A percentile compares a stretch with the other conserved stretches of the same genome.
Evolutionary conservation across 2,113 vertebrate genomes (phyloP).

Genomic region (Pangasianodon gigas): DNA sequence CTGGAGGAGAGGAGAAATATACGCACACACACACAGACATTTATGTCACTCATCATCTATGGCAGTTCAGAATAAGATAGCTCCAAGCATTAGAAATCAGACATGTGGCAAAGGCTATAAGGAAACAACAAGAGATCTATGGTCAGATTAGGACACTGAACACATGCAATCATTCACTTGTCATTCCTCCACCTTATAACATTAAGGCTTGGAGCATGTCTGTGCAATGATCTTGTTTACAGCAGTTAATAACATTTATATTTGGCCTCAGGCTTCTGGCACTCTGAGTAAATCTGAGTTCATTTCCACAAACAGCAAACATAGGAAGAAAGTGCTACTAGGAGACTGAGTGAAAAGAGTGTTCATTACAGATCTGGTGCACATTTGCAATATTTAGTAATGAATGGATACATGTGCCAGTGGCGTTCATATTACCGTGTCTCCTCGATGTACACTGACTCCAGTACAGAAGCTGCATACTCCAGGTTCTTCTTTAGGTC

Average conservation of each 20-base stretch:
- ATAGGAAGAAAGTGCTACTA: not conserved
- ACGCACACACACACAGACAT: not conserved
- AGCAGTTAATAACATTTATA: conserved; percentile 18
- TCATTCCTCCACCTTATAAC: conserved; percentile 5
- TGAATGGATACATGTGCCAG: not conserved
- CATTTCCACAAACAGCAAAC: not conserved
- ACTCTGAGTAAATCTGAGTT: not conserved
- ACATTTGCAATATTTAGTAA: not conserved
- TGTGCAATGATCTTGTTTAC: conserved; percentile 8
- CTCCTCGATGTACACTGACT: conserved; percentile 90
- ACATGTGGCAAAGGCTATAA: conserved; percentile 1
- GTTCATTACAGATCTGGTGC: not conserved
- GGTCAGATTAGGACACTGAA: not conserved
- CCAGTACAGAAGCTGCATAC: conserved; percentile 88
- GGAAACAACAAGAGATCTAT: conserved; percentile 10
- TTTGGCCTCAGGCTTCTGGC: conserved; percentile 14
- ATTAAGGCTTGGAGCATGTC: conserved; percentile 10
- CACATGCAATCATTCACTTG: conserved; percentile 11
- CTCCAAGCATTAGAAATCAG: conserved; percentile 8
- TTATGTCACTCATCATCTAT: conserved; percentile 35
- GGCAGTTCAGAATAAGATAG: not conserved
- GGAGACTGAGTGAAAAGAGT: not conserved
- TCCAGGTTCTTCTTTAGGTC: conserved; percentile 96
- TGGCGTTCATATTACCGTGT: conserved; percentile 74
- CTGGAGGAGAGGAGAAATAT: conserved; percentile 62